Conservation (phyloP, 2,113 vertebrate genomes). For the Vicugna pacos region DNA sequence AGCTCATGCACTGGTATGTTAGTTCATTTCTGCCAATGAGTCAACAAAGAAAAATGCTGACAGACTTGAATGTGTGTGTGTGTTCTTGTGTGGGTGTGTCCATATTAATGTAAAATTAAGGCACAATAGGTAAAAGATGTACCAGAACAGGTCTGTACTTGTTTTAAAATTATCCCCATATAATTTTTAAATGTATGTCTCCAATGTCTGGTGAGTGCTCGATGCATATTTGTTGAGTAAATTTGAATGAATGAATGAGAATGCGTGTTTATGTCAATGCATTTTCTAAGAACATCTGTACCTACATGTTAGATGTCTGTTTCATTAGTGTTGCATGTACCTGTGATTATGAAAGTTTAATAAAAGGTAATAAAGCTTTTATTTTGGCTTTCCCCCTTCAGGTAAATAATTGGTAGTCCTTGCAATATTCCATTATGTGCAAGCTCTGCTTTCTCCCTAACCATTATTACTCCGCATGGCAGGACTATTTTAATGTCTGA, state of each 20-base stretch:
- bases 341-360: not conserved
- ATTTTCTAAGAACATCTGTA: constrained; percentile 8
- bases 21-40: not conserved
- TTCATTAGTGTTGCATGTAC: not conserved
- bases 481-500: constrained; percentile 40
- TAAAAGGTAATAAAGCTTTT: not conserved
- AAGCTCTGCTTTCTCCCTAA: not conserved
- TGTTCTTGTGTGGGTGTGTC: not conserved
- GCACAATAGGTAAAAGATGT: not conserved
- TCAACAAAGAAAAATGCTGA: not conserved
- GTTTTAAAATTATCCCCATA: not conserved
- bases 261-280: not conserved
- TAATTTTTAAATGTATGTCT: not conserved
- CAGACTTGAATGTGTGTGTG: not conserved
- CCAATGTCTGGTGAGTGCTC: not conserved
- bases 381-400: not conserved
- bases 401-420: not conserved
- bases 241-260: not conserved
- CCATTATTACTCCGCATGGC: not conserved
- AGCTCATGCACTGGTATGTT: not conserved
- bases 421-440: not conserved
- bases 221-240: not conserved
- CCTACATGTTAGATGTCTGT: not conserved
- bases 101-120: not conserved
- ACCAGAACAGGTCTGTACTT: not conserved